Conservation (phyloP, 2,888 invertebrate species). For the Acronicta aceris region DNA sequence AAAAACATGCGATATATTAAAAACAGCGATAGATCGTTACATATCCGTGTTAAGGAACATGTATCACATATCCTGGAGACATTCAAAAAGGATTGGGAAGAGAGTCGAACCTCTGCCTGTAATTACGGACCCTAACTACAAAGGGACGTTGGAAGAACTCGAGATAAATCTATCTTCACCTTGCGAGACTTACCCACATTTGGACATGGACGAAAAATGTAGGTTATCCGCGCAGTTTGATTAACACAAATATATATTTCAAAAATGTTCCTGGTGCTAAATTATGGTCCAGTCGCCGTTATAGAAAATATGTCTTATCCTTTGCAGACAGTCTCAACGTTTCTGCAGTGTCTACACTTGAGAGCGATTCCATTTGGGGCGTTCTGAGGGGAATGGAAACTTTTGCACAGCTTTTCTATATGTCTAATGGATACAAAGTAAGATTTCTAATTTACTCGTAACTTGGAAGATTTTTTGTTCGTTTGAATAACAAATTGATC, state of each 20-base stretch:
- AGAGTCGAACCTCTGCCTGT: slow-evolving; percentile 1
- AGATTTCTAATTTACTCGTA: slow-evolving; percentile 12
- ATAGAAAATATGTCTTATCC: no score
- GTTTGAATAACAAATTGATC: no score
- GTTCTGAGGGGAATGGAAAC: slow-evolving; percentile 95
- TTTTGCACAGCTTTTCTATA: slow-evolving; percentile 93
- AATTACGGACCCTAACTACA: slow-evolving; percentile 29
- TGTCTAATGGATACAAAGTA: slow-evolving; percentile 68
- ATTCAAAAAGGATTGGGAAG: slow-evolving; percentile 26
- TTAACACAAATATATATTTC: neutral
- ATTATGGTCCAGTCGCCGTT: no score
- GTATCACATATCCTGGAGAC: slow-evolving; percentile 48
- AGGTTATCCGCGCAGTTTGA: slow-evolving; percentile 74
- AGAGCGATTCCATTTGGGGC: slow-evolving; percentile 92
- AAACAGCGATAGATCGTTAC: slow-evolving; percentile 61
- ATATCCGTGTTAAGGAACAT: slow-evolving; percentile 39
- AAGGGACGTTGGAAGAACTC: slow-evolving; percentile 78
- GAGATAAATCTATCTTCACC: slow-evolving; percentile 87
- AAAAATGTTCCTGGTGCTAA: no score
- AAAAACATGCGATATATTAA: slow-evolving; percentile 87
- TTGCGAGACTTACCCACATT: slow-evolving; percentile 91
- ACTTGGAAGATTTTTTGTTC: neutral
- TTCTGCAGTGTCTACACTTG: slow-evolving; percentile 55
- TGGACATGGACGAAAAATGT: slow-evolving; percentile 94
- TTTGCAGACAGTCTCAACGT: slow-evolving; percentile 73